Percentiles rank a stretch among this genome's conserved stretches.
Evolutionary conservation across 2,797 vertebrate genomes (phyloP).

Genomic region (Picus viridis): DNA sequence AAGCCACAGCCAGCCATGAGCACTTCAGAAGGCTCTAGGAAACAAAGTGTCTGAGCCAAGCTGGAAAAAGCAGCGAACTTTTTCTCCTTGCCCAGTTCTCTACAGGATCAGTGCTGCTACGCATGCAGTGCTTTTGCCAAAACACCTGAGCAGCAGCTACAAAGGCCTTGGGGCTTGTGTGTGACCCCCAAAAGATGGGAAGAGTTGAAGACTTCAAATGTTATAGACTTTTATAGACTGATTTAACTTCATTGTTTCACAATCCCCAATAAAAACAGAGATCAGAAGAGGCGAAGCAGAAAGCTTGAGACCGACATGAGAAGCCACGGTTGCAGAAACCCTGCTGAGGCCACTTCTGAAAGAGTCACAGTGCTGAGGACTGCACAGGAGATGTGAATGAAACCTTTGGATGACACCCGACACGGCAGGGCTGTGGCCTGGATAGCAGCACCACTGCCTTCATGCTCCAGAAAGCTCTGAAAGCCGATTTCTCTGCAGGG

Average conservation of each 20-base stretch:
- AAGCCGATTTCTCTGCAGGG: neutral
- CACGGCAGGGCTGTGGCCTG: neutral
- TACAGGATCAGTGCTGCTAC: neutral
- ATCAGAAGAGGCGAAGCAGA: neutral
- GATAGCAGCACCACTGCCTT: neutral
- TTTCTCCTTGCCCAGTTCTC: neutral
- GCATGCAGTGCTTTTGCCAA: neutral
- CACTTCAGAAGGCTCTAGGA: neutral
- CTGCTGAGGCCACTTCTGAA: neutral
- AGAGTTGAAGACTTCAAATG: neutral
- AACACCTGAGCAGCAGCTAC: neutral
- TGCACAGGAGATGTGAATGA: neutral
- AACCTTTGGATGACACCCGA: neutral
- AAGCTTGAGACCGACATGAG: neutral
- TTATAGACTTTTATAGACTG: neutral
- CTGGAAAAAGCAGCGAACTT: neutral
- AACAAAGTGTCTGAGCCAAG: neutral
- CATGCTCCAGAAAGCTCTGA: constrained; percentile 14
- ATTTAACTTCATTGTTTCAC: neutral
- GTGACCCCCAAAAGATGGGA: neutral
- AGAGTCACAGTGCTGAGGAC: neutral
- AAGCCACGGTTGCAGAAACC: neutral
- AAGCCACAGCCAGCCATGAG: neutral
- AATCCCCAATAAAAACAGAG: neutral
- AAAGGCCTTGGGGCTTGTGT: neutral